phyloP scores from a whole-genome alignment of 2,888 invertebrate species.

The Sarcophaga subvicina region DNA sequence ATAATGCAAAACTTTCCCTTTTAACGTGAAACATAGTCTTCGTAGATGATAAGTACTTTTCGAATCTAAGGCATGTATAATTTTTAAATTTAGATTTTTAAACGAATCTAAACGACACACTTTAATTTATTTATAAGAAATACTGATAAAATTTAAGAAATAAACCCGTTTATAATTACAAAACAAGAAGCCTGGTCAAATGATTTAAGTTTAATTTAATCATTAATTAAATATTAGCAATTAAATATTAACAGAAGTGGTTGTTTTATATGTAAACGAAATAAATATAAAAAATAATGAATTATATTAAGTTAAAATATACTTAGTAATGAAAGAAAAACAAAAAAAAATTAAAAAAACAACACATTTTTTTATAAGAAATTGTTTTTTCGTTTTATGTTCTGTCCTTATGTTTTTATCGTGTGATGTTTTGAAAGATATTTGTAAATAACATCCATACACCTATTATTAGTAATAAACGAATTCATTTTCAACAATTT shows the following conservation, averaged over 20 bases:
- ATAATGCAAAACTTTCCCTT: constrained; percentile 13
- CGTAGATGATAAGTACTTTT: constrained; percentile 49
- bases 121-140: constrained; percentile 20
- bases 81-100: constrained; percentile 35
- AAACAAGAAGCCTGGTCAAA: constrained; percentile 38
- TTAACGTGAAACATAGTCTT: constrained; percentile 36
- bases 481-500: constrained; percentile 25
- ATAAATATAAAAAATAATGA: constrained; percentile 23
- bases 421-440: background rate
- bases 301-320: background rate
- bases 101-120: constrained; percentile 41
- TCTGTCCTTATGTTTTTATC: no score
- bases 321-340: background rate
- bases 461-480: no score
- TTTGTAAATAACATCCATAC: no score
- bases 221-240: constrained; percentile 31
- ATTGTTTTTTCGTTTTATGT: constrained; percentile 11
- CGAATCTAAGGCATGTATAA: constrained; percentile 19
- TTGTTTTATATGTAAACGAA: constrained; percentile 68
- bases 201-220: constrained; percentile 41
- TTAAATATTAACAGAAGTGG: constrained; percentile 50
- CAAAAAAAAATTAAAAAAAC: background rate
- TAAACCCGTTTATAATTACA: constrained; percentile 19
- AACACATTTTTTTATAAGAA: constrained; percentile 17
- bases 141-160: constrained; percentile 36